Evolutionary conservation across 2,888 invertebrate species (phyloP).

Genomic region (Drosophila pseudotalamancana): DNA sequence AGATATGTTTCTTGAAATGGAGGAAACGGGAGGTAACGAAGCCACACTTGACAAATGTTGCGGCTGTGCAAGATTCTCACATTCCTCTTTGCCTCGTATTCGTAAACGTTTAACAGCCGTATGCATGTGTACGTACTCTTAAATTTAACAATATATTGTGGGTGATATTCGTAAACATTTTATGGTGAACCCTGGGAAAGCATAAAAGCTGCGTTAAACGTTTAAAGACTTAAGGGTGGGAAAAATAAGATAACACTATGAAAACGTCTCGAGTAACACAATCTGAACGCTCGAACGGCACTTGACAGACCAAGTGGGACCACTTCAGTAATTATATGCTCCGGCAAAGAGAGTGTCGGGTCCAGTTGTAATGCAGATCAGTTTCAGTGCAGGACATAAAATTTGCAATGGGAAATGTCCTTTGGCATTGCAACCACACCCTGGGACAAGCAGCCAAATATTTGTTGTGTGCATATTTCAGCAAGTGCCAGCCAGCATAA

Average conservation of each 20-base stretch:
- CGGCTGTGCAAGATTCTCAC: too few relatives aligned
- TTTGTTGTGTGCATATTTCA: slow-evolving; percentile 44
- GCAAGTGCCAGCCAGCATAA: slow-evolving; percentile 44
- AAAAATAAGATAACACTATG: background rate
- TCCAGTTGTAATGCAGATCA: slow-evolving; percentile 23
- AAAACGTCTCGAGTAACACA: background rate
- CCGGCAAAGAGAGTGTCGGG: background rate
- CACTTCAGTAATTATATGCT: slow-evolving; percentile 4
- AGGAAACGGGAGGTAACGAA: too few relatives aligned
- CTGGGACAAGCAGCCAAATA: slow-evolving; percentile 16
- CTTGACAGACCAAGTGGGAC: background rate
- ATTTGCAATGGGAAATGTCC: slow-evolving; percentile 31
- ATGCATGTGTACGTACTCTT: background rate
- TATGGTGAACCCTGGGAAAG: background rate
- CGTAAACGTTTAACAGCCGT: background rate
- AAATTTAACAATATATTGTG: too few relatives aligned
- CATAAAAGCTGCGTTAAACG: background rate
- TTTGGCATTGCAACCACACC: slow-evolving; percentile 23
- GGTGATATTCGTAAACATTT: background rate
- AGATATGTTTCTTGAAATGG: too few relatives aligned
- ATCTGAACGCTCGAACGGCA: background rate
- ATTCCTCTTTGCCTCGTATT: background rate
- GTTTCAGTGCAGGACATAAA: slow-evolving; percentile 5
- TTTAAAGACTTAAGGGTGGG: background rate
- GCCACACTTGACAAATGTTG: too few relatives aligned